phyloP scores from a whole-genome alignment of 1,140 invertebrate genomes.

The Drosophila tristis region DNA sequence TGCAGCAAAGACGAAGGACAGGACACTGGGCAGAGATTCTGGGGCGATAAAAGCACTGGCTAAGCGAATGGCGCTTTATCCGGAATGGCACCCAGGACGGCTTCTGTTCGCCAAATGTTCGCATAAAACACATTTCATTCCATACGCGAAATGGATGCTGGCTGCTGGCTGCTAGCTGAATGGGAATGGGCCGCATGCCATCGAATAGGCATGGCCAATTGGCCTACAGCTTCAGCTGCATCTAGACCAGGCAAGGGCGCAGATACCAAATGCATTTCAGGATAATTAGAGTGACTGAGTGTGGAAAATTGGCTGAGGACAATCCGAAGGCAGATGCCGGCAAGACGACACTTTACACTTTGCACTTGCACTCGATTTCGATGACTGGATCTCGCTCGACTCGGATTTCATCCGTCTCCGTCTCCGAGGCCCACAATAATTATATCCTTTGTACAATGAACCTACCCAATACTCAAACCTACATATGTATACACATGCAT shows the following conservation, averaged over 20 bases:
- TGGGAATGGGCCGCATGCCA: background rate
- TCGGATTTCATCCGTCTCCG: too few relatives aligned
- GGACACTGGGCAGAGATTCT: background rate
- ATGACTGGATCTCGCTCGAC: too few relatives aligned
- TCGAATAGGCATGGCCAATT: conserved; percentile 28
- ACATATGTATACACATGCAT: too few relatives aligned
- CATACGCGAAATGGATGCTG: background rate
- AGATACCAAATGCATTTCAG: conserved; percentile 5
- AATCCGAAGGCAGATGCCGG: conserved; percentile 2
- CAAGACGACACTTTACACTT: background rate
- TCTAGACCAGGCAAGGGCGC: background rate
- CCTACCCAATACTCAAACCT: too few relatives aligned
- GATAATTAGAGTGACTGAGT: conserved; percentile 8
- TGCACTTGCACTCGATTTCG: conserved; percentile 23
- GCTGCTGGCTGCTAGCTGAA: background rate
- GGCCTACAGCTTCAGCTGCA: conserved; percentile 1
- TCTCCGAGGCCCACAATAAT: too few relatives aligned
- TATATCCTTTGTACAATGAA: too few relatives aligned
- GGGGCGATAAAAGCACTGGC: conserved; percentile 43
- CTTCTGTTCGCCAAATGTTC: background rate
- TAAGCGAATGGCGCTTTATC: conserved; percentile 48
- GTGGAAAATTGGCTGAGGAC: conserved; percentile 36
- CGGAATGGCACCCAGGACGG: conserved; percentile 28
- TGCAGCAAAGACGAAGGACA: conserved; percentile 28
- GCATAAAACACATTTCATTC: conserved; percentile 47